phyloP scores from a whole-genome alignment of 2,113 vertebrate genomes.

The Chionis minor region DNA sequence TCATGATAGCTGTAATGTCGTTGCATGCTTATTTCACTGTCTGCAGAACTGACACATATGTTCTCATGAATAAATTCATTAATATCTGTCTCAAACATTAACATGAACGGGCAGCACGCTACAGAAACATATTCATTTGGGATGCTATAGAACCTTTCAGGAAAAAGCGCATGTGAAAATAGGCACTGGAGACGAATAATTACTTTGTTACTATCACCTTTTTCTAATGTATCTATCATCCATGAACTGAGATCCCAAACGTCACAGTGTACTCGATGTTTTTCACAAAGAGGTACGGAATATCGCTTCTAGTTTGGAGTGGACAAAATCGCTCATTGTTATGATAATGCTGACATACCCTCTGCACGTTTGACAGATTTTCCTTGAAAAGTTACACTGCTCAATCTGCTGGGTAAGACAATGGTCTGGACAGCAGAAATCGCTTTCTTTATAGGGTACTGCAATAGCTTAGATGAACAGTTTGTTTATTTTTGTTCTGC shows the following conservation, averaged over 20 bases:
- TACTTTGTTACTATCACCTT: neutral
- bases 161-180: neutral
- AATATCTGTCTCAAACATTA: neutral
- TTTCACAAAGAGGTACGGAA: neutral
- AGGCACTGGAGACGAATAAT: neutral
- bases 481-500: neutral
- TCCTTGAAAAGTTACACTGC: neutral
- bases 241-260: neutral
- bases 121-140: neutral
- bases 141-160: neutral
- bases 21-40: neutral
- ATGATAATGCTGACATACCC: neutral
- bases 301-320: neutral
- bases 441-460: neutral
- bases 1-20: neutral
- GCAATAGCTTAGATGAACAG: neutral
- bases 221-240: neutral
- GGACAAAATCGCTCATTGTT: neutral
- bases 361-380: neutral
- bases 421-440: neutral
- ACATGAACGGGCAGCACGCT: neutral
- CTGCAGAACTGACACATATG: neutral
- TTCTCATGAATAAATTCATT: conserved; percentile 8
- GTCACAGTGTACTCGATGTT: neutral
- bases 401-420: neutral